A percentile compares a stretch with the other conserved stretches of the same genome.
Conservation (phyloP, 2,797 vertebrate species). For the Poecilia wingei region DNA sequence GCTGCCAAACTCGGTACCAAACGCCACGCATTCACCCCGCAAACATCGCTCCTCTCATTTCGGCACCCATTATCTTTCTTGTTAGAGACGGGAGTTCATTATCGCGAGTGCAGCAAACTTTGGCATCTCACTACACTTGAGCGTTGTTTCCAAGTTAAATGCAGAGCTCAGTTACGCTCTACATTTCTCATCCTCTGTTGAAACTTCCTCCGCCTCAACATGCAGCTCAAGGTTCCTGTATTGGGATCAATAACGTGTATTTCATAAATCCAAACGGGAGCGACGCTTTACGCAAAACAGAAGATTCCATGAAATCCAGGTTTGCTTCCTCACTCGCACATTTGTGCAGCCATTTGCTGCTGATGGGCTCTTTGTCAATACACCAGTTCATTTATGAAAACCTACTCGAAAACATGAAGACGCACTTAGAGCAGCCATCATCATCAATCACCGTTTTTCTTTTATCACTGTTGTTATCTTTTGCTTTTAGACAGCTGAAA, state of each 20-base stretch:
- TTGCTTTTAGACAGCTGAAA: not conserved
- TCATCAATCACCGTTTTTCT: not conserved
- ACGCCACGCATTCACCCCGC: not conserved
- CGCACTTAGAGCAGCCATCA: not conserved
- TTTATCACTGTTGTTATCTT: not conserved
- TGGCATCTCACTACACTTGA: not conserved
- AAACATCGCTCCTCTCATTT: not conserved
- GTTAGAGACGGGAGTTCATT: constrained; percentile 1
- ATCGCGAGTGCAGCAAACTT: not conserved
- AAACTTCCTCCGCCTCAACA: not conserved
- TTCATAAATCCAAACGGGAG: not conserved
- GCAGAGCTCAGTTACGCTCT: not conserved
- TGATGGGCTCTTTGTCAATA: not conserved
- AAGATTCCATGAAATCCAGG: not conserved
- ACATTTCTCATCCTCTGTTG: not conserved
- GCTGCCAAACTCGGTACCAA: not conserved
- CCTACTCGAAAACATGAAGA: not conserved
- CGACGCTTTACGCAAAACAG: not conserved
- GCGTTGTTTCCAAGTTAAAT: not conserved
- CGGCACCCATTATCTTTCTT: not conserved
- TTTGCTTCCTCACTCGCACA: not conserved
- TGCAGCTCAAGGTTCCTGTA: not conserved
- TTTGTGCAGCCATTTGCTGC: not conserved
- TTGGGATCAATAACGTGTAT: not conserved
- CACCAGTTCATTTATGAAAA: not conserved